Conservation (phyloP, 2,113 vertebrate species). For the Chlamydotis undulata region DNA sequence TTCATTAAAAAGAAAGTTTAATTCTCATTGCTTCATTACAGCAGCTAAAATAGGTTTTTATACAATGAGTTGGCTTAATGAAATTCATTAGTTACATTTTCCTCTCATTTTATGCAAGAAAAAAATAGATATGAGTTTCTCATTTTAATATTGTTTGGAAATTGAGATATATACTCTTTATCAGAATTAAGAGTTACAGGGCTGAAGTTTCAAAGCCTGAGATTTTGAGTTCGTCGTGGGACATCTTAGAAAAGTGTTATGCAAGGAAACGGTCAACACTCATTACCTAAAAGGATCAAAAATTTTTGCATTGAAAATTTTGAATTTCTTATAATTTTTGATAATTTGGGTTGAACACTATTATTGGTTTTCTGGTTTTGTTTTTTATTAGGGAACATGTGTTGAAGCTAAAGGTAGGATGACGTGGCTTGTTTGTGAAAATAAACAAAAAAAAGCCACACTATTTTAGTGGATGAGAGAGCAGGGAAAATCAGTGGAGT, state of each 20-base stretch:
- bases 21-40: conserved; percentile 17
- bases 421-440: neutral
- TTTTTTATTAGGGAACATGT: neutral
- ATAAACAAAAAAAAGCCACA: neutral
- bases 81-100: neutral
- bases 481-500: neutral
- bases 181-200: neutral
- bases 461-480: neutral
- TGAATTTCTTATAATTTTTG: neutral
- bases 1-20: neutral
- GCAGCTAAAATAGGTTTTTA: neutral
- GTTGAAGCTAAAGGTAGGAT: neutral
- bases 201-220: neutral
- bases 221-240: neutral
- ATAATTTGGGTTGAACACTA: neutral
- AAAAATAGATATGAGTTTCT: neutral
- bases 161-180: neutral
- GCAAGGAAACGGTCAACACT: neutral
- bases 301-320: neutral
- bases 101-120: neutral
- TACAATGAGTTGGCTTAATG: neutral
- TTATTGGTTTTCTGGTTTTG: neutral
- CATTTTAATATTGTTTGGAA: neutral
- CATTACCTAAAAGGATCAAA: neutral
- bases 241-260: neutral